Conservation (phyloP, 2,113 vertebrate species). For the Tenrec ecaudatus region DNA sequence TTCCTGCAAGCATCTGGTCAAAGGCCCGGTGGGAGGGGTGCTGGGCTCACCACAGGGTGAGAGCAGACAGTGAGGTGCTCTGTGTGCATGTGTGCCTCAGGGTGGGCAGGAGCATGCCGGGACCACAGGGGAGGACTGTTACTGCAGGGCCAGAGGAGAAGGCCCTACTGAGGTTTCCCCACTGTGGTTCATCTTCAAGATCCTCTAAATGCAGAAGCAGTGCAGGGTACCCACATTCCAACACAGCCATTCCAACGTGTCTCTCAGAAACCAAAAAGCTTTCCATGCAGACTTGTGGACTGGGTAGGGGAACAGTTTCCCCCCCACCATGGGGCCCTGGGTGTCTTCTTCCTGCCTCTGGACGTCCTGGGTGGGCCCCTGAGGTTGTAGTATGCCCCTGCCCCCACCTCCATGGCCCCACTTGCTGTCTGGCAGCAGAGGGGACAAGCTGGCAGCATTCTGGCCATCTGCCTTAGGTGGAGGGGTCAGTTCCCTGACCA, state of each 20-base stretch:
- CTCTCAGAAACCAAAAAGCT: not conserved
- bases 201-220: not conserved
- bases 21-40: not conserved
- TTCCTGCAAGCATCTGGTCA: not conserved
- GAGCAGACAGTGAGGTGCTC: not conserved
- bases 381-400: not conserved
- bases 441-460: not conserved
- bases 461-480: not conserved
- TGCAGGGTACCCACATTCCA: not conserved
- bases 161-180: not conserved
- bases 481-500: accelerated
- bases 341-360: not conserved
- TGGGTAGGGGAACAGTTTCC: not conserved
- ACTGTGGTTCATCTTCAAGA: not conserved
- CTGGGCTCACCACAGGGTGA: not conserved
- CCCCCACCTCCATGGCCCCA: not conserved
- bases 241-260: not conserved
- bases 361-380: not conserved
- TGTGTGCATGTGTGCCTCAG: not conserved
- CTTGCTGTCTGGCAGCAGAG: not conserved
- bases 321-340: not conserved
- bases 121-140: not conserved
- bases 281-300: not conserved
- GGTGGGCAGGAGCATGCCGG: not conserved
- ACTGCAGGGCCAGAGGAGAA: not conserved